A percentile compares a stretch with the other conserved stretches of the same genome.
Conservation (phyloP, 2,797 vertebrate species). For the Telmatherina bonti region DNA sequence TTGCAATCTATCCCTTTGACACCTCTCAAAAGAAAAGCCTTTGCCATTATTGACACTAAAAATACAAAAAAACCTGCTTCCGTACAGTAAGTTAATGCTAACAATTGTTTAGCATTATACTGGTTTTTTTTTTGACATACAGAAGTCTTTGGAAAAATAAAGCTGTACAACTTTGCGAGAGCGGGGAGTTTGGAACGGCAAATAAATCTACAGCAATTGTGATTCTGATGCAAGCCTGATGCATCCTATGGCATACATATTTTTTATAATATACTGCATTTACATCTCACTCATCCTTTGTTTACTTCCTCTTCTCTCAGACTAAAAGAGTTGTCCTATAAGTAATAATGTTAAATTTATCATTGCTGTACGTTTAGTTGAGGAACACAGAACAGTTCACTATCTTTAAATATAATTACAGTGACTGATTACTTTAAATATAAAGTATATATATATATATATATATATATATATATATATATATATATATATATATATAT, state of each 20-base stretch:
- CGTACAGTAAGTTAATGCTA: not conserved
- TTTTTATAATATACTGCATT: not conserved
- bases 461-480: too few relatives aligned
- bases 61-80: not conserved
- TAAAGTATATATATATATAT: not conserved
- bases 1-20: constrained; percentile 1
- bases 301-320: not conserved
- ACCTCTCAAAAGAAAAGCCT: not conserved
- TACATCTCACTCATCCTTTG: not conserved
- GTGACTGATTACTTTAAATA: constrained; percentile 47
- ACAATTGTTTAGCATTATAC: too few relatives aligned
- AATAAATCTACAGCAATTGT: not conserved
- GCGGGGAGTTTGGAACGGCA: not conserved
- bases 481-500: too few relatives aligned
- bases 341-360: constrained; percentile 48
- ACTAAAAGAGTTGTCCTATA: constrained; percentile 1
- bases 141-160: too few relatives aligned
- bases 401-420: constrained; percentile 56
- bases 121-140: too few relatives aligned
- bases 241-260: too few relatives aligned
- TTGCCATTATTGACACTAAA: not conserved
- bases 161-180: not conserved
- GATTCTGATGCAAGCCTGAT: too few relatives aligned
- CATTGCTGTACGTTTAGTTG: constrained; percentile 28
- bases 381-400: constrained; percentile 21